Conservation (phyloP, 2,113 vertebrate species). For the Turnix velox region DNA sequence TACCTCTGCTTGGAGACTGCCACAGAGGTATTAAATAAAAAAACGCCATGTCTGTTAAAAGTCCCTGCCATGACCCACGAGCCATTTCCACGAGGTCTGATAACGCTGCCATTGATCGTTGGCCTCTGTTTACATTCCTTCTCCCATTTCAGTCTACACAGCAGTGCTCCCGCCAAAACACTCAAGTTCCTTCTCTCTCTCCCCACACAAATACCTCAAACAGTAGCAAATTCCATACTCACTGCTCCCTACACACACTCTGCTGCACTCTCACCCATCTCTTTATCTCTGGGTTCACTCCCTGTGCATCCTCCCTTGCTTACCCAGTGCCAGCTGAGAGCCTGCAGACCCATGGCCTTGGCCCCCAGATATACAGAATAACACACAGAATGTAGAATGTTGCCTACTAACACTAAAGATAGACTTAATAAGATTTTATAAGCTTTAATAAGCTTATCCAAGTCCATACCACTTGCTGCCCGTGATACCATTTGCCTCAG, state of each 20-base stretch:
- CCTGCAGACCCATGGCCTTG: neutral
- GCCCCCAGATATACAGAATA: neutral
- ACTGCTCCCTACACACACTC: neutral
- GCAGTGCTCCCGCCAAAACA: conserved; percentile 22
- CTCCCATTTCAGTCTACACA: conserved; percentile 30
- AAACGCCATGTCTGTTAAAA: neutral
- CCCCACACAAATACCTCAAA: neutral
- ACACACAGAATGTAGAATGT: neutral
- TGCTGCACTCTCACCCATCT: neutral
- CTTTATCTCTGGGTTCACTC: neutral
- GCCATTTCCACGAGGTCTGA: neutral
- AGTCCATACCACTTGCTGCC: neutral
- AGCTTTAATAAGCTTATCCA: neutral
- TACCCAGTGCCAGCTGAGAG: fast-evolving
- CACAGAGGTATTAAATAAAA: neutral
- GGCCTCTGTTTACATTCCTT: conserved; percentile 35
- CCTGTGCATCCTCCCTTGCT: neutral
- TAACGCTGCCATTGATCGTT: neutral
- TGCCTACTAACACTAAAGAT: neutral
- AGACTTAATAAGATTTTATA: neutral
- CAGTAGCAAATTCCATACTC: neutral
- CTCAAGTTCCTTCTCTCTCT: conserved; percentile 4
- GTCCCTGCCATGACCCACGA: conserved; percentile 9
- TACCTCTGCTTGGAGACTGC: conserved; percentile 24
- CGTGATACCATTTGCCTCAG: neutral